phyloP scores from a whole-genome alignment of 2,797 vertebrate genomes.

The Clarias fuscus region DNA sequence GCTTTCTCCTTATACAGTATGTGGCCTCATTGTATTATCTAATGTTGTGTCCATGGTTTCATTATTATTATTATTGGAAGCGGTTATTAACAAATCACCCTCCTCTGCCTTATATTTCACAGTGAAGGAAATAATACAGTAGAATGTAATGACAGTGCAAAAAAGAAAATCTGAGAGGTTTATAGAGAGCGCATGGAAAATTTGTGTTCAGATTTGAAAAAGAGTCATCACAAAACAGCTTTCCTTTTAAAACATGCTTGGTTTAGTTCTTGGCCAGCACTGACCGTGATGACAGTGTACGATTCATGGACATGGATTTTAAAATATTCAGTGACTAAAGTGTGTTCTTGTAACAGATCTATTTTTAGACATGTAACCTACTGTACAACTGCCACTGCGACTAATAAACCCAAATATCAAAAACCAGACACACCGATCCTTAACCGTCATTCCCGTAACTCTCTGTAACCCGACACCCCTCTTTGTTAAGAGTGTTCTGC shows the following conservation, averaged over 20 bases:
- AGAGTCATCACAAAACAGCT: neutral
- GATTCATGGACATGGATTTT: neutral
- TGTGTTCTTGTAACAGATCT: neutral
- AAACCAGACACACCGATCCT: slow-evolving; percentile 47
- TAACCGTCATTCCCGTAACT: slow-evolving; percentile 51
- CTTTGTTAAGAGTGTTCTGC: slow-evolving; percentile 53
- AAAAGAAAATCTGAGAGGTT: neutral
- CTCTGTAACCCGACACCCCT: slow-evolving; percentile 40
- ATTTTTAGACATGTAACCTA: slow-evolving; percentile 28
- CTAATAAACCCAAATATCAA: slow-evolving; percentile 50
- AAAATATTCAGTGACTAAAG: neutral
- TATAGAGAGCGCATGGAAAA: neutral
- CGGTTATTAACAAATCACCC: neutral
- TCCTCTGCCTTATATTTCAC: neutral
- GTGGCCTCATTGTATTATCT: neutral
- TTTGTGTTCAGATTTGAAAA: neutral
- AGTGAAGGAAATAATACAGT: neutral
- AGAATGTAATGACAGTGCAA: neutral
- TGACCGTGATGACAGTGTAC: neutral
- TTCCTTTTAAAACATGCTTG: neutral
- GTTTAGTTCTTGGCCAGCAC: slow-evolving; percentile 3
- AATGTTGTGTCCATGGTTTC: neutral
- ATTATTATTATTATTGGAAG: neutral
- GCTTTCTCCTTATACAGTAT: neutral
- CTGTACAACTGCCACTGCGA: slow-evolving; percentile 3